Base-by-base conservation (phyloP, 2,113 vertebrate species). In the Phyllostomus hastatus region DNA sequence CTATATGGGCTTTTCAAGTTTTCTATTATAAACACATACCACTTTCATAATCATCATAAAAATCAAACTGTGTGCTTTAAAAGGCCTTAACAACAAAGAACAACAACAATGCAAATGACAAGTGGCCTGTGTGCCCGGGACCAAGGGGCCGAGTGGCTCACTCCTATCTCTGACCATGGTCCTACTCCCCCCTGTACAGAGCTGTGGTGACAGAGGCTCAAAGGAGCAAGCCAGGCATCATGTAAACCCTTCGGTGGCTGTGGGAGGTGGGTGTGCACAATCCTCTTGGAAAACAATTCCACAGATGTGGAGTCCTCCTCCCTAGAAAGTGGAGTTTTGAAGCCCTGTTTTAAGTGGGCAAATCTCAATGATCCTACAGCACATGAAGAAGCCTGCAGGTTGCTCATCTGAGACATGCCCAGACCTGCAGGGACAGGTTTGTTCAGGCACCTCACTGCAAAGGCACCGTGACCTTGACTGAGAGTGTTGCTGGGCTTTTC, bases 11-110 rank as follows among this genome's bases (percentile, higher is more conserved):
- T 87, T 91, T 91, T 43, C 31, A 86, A n/a, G 4, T 88, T 89
- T 95, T 96, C 69, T 81, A 1, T 88, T 33, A 86, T 31, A 95
- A 50, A 75, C 19, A 33, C 61, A 46, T 33, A 35, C 73, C 46
- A 93, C 67, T 94, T 96, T 57, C 70, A 16, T 38, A 81, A 81
- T 72, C 76, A 76, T 57, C 35, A 81, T 69, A 82, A 92, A 46
- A 90, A 64, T 54, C 46, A 86, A 33, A 76, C 19, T 7, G n/a
- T 43, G 41, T 20, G 10, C 22, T 89, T 73, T 73, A 10, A 90
- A 93, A 79, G 57, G 22, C 28, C 22, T 85, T n/a, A 20, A 5
- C 19, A 82, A 78, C 67, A 38, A 84, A 92, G 75, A 73, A 54
- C 8, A 7, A 72, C 8, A 7, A 72, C 66, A 12, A 16, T 66